These are phyloP conservation scores for Limnephilus auricula DNA, from an alignment of 2,888 invertebrate genomes.

Conservation along the genomic window DNA sequence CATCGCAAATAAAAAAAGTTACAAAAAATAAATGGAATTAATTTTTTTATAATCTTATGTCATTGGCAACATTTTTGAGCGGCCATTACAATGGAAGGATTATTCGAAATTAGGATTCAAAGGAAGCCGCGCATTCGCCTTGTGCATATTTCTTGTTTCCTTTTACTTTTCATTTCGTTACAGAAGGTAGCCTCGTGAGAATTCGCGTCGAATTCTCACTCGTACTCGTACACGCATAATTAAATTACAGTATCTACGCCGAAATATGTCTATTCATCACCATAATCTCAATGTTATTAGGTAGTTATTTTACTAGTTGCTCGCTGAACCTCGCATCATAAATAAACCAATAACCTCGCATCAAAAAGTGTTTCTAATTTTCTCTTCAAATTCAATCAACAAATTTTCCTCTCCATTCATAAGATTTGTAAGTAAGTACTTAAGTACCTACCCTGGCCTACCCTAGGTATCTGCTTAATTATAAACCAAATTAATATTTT, in stretches of 20 bases:
- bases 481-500: too few species aligned
- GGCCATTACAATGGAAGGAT: background rate
- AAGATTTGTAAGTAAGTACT: too few species aligned
- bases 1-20: background rate
- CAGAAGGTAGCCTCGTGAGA: background rate
- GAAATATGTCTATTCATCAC: background rate
- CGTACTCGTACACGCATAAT: background rate
- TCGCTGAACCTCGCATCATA: too few species aligned
- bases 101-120: conserved; percentile 10
- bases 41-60: background rate
- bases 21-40: background rate
- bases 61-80: background rate
- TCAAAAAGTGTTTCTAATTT: too few species aligned
- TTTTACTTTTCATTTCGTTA: conserved; percentile 29
- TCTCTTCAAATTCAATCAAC: too few species aligned
- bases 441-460: too few species aligned
- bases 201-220: background rate
- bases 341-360: too few species aligned
- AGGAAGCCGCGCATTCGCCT: conserved; percentile 14
- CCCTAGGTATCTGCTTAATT: too few species aligned
- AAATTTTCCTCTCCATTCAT: too few species aligned
- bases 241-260: background rate
- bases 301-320: background rate
- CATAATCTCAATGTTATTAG: background rate
- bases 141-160: background rate